Conservation (phyloP, 2,113 vertebrate species). For the Cyanistes caeruleus region DNA sequence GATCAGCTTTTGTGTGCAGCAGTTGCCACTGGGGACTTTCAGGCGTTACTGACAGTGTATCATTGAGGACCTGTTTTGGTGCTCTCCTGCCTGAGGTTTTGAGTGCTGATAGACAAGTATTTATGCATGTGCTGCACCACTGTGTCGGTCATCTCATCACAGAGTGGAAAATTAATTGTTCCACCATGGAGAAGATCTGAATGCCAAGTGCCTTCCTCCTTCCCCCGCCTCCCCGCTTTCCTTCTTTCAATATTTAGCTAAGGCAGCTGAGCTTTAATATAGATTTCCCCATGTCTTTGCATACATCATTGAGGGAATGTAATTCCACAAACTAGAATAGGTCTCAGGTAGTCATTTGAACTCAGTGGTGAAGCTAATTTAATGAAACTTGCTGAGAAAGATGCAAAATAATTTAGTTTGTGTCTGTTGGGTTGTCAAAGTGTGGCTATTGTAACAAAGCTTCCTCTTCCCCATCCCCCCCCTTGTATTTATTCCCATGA, state of each 20-base stretch:
- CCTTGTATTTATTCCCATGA: neutral
- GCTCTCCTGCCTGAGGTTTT: conserved; percentile 11
- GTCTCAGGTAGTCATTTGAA: conserved; percentile 70
- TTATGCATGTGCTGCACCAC: conserved; percentile 1
- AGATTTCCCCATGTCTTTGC: conserved; percentile 36
- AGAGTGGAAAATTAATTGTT: conserved; percentile 67
- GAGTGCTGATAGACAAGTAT: conserved; percentile 40
- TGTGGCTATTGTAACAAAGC: neutral
- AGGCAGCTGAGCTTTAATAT: conserved; percentile 51
- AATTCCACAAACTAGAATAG: conserved; percentile 14
- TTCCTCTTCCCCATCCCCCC: accelerated
- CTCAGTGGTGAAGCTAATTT: conserved; percentile 50
- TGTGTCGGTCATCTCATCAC: conserved; percentile 27
- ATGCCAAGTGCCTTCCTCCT: conserved; percentile 37
- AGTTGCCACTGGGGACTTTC: neutral
- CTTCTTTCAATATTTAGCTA: conserved; percentile 63
- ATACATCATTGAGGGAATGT: neutral
- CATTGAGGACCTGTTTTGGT: neutral
- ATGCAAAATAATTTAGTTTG: conserved; percentile 64
- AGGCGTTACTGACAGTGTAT: accelerated
- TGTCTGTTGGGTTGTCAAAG: conserved; percentile 27
- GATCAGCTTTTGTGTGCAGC: conserved; percentile 18
- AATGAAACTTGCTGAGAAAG: conserved; percentile 60
- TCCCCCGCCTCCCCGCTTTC: accelerated
- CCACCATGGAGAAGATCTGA: neutral